Evolutionary conservation across 2,888 invertebrate species (phyloP).

Genomic region (Hypolimnas misippus): DNA sequence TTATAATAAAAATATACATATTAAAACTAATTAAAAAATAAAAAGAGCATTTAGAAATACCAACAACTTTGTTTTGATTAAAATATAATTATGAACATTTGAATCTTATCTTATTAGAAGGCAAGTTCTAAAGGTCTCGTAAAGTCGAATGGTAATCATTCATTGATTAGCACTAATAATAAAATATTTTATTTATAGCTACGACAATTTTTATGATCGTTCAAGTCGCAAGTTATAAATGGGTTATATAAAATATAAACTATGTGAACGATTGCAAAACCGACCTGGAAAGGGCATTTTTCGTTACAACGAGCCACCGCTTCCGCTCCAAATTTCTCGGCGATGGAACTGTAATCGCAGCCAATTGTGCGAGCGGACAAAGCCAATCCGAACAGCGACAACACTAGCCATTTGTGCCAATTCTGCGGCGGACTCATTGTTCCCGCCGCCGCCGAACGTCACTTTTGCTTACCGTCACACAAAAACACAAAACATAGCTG

Average conservation of each 20-base stretch:
- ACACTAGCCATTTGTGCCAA: conserved; percentile 83
- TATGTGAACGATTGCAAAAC: conserved; percentile 46
- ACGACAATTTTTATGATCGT: no score
- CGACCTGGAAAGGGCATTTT: conserved; percentile 82
- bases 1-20: background rate
- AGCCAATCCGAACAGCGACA: conserved; percentile 82
- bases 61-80: no score
- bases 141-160: background rate
- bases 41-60: no score
- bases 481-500: conserved; percentile 53
- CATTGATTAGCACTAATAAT: background rate
- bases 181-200: background rate
- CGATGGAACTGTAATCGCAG: conserved; percentile 82
- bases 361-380: conserved; percentile 83
- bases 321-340: conserved; percentile 83
- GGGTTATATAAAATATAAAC: background rate
- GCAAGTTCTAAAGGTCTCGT: background rate
- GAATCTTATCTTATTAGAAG: background rate
- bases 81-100: background rate
- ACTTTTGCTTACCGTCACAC: conserved; percentile 59
- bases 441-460: conserved; percentile 60
- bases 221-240: background rate
- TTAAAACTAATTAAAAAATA: background rate
- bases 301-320: conserved; percentile 79
- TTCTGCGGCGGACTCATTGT: conserved; percentile 79